These are phyloP conservation scores for Nemopilema nomurai DNA, from an alignment of 30 jellyfish, hydroid and myxozoan genomes.

Conservation along the genomic window DNA sequence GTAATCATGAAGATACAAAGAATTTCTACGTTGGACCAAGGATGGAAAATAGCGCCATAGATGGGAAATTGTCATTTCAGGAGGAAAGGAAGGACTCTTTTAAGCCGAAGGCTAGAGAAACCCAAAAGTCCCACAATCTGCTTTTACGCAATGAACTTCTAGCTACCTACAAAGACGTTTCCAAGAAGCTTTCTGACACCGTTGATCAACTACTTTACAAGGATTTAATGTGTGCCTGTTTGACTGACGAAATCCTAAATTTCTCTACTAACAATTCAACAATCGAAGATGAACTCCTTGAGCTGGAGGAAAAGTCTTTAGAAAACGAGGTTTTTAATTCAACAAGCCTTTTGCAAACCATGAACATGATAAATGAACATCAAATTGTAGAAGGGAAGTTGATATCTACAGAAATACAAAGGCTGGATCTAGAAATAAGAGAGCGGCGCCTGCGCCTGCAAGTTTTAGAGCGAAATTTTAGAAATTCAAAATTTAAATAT, in stretches of 20 bases:
- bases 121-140: conserved; percentile 15
- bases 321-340: conserved; percentile 39
- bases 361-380: conserved; percentile 37
- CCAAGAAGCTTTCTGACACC: conserved; percentile 33
- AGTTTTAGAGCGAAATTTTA: conserved; percentile 26
- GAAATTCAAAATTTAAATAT: conserved; percentile 40
- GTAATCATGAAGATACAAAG: not conserved
- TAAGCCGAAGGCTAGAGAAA: conserved; percentile 1
- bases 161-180: conserved; percentile 13
- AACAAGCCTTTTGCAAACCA: conserved; percentile 41
- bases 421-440: conserved; percentile 31
- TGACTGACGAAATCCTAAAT: conserved; percentile 50
- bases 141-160: conserved; percentile 12
- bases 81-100: not conserved
- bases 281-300: conserved; percentile 53
- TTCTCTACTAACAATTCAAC: conserved; percentile 39
- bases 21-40: not conserved
- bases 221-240: conserved; percentile 52
- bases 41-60: not conserved
- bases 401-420: not conserved
- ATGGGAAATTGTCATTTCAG: not conserved
- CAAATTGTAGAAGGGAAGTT: conserved; percentile 34
- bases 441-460: conserved; percentile 27
- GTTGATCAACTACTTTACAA: conserved; percentile 51
- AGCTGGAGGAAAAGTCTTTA: conserved; percentile 27